phyloP scores from a whole-genome alignment of 2,888 invertebrate species.

The Erynnis tages region DNA sequence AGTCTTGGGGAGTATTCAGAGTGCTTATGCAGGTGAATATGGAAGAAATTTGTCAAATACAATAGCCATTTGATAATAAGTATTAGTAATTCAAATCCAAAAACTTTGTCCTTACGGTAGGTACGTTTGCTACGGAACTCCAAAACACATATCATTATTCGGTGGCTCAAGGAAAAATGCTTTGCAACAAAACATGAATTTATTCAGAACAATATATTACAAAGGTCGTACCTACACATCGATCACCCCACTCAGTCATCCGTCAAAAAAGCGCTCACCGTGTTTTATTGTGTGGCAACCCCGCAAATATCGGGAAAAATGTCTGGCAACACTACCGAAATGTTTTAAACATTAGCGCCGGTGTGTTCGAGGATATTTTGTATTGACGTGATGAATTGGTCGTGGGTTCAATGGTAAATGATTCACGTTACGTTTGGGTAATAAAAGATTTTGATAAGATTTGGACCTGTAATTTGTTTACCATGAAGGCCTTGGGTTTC shows the following conservation, averaged over 20 bases:
- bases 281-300: conserved; percentile 54
- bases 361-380: conserved; percentile 30
- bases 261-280: conserved; percentile 67
- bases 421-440: no score
- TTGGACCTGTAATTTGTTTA: no score
- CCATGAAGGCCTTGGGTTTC: no score
- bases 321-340: conserved; percentile 41
- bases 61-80: no score
- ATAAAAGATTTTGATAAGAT: no score
- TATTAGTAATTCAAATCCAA: no score
- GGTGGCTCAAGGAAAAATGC: background rate
- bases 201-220: conserved; percentile 24
- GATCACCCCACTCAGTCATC: conserved; percentile 54
- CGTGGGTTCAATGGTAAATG: conserved; percentile 22
- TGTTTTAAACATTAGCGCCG: conserved; percentile 64
- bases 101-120: no score
- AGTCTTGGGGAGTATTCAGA: no score
- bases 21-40: no score
- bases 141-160: background rate
- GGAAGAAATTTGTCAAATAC: no score
- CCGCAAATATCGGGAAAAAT: conserved; percentile 21
- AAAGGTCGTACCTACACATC: conserved; percentile 24
- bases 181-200: conserved; percentile 10
- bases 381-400: conserved; percentile 30
- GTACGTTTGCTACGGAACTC: no score